Conservation (phyloP, 2,888 invertebrate genomes). For the Camponotus fellah region DNA sequence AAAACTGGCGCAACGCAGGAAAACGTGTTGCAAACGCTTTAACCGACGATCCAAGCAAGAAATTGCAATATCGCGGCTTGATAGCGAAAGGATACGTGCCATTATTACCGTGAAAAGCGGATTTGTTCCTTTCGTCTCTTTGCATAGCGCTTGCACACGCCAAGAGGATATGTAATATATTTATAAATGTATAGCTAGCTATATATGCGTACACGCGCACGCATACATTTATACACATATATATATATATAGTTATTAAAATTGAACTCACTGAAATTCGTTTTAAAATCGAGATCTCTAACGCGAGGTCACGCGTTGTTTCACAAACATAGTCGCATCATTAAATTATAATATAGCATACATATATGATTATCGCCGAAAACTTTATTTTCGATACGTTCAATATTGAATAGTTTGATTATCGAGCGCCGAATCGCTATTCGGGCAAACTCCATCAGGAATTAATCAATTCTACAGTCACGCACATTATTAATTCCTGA, state of each 20-base stretch:
- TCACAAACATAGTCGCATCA: not conserved
- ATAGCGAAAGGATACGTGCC: slow-evolving; percentile 56
- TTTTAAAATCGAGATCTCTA: slow-evolving; percentile 6
- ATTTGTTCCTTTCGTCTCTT: slow-evolving; percentile 51
- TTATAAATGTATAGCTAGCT: no score
- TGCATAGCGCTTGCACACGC: slow-evolving; percentile 10
- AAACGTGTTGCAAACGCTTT: slow-evolving; percentile 49
- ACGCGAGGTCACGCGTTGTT: not conserved
- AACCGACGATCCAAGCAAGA: slow-evolving; percentile 55
- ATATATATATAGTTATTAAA: slow-evolving; percentile 34
- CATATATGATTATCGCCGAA: not conserved
- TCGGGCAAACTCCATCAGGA: not conserved
- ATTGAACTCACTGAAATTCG: slow-evolving; percentile 18
- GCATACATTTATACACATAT: no score
- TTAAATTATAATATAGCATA: slow-evolving; percentile 21
- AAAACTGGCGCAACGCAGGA: slow-evolving; percentile 24
- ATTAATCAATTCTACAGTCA: slow-evolving; percentile 9
- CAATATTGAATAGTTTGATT: not conserved
- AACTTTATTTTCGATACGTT: slow-evolving; percentile 7
- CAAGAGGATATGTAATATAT: not conserved
- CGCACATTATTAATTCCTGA: slow-evolving; percentile 20
- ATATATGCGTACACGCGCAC: not conserved
- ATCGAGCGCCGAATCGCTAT: not conserved
- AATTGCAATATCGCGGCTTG: slow-evolving; percentile 57
- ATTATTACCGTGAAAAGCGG: slow-evolving; percentile 57